Evolutionary conservation across 2,888 invertebrate genomes (phyloP).

Genomic region (Morinoia aosen): DNA sequence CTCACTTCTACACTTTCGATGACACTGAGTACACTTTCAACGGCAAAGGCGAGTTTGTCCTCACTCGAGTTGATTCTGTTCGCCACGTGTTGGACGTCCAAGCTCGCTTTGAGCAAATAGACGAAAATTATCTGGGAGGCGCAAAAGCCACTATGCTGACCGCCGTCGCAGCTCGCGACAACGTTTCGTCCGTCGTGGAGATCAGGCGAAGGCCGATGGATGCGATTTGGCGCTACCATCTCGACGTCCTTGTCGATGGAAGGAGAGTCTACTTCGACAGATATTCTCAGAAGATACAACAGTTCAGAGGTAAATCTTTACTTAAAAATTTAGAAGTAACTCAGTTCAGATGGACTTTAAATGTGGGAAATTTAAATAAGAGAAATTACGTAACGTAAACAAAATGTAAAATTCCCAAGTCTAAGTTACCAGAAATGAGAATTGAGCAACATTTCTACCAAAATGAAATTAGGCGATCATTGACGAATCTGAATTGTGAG

Average conservation of each 20-base stretch:
- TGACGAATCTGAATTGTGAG: too few species aligned
- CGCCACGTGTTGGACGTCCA: slow-evolving; percentile 87
- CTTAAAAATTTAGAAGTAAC: neutral
- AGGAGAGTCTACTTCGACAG: slow-evolving; percentile 89
- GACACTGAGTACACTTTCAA: slow-evolving; percentile 92
- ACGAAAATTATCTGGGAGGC: slow-evolving; percentile 81
- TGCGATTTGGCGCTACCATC: slow-evolving; percentile 90
- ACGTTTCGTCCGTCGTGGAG: slow-evolving; percentile 87
- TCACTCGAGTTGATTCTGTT: slow-evolving; percentile 83
- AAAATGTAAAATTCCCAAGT: neutral
- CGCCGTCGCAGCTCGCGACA: slow-evolving; percentile 87
- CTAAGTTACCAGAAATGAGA: neutral
- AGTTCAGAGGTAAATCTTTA: slow-evolving; percentile 81
- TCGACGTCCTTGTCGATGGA: slow-evolving; percentile 92
- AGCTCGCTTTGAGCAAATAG: slow-evolving; percentile 87
- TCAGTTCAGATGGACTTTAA: neutral
- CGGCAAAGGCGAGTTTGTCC: slow-evolving; percentile 91
- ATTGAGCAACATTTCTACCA: too few species aligned
- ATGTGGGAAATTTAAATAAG: neutral
- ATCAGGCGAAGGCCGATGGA: slow-evolving; percentile 86
- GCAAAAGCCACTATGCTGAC: slow-evolving; percentile 85
- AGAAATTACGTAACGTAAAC: neutral
- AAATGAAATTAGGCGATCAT: too few species aligned
- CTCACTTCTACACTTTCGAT: slow-evolving; percentile 94
- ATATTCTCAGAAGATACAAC: slow-evolving; percentile 88